Percentiles rank a stretch among this genome's conserved stretches.
Conservation (phyloP, 2,797 vertebrate genomes). For the Hapalemur alaotrensis region DNA sequence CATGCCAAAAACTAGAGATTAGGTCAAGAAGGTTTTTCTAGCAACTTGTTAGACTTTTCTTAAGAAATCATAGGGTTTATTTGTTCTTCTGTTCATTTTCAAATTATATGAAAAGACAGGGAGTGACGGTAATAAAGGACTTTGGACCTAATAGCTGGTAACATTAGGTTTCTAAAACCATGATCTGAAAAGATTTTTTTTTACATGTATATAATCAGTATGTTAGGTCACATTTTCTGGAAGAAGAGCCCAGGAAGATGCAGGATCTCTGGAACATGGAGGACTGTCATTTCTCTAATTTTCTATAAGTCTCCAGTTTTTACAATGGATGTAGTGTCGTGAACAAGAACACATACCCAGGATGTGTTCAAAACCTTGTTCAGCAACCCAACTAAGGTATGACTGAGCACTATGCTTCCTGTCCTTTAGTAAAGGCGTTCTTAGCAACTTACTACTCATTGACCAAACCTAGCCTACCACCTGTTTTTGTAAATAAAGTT, state of each 20-base stretch:
- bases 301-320: neutral
- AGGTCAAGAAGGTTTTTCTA: neutral
- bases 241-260: neutral
- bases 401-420: accelerated
- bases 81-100: neutral
- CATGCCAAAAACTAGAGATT: neutral
- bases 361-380: neutral
- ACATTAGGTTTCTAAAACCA: neutral
- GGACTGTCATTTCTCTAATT: accelerated
- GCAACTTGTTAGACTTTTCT: neutral
- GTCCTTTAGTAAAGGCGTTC: neutral
- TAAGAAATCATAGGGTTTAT: neutral
- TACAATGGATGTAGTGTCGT: accelerated
- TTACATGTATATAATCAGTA: too few species aligned
- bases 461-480: neutral
- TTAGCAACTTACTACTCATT: too few species aligned
- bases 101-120: neutral
- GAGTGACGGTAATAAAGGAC: neutral
- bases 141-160: neutral
- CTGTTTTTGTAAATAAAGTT: neutral
- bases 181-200: neutral
- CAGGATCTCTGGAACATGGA: neutral
- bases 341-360: accelerated
- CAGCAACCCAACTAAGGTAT: neutral
- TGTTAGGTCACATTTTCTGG: neutral